These are phyloP conservation scores for Calyptommatus sinebrachiatus DNA, from an alignment of 2,113 vertebrate species.

Conservation along the genomic window DNA sequence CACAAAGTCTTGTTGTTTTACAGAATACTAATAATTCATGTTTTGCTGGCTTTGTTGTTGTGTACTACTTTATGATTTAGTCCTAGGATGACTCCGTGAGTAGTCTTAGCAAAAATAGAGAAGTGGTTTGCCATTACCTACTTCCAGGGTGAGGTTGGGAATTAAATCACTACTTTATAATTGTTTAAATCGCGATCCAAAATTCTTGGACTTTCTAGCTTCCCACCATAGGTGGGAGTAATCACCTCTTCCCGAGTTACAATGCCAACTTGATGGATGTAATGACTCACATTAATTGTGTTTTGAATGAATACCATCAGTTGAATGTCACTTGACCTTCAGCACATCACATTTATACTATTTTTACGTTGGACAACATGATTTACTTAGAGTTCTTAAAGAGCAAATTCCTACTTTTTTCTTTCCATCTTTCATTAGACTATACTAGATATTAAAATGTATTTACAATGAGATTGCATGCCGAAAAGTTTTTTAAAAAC, in stretches of 20 bases:
- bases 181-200: too few relatives aligned
- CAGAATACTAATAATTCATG: conserved; percentile 3
- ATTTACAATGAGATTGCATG: neutral
- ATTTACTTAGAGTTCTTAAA: neutral
- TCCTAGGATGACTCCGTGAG: too few relatives aligned
- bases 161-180: too few relatives aligned
- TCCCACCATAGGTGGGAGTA: too few relatives aligned
- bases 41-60: neutral
- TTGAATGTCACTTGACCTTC: neutral
- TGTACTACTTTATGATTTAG: too few relatives aligned
- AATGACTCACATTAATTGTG: too few relatives aligned
- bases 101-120: too few relatives aligned
- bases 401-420: neutral
- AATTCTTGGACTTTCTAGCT: too few relatives aligned
- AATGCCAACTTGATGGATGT: too few relatives aligned
- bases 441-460: neutral
- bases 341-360: neutral
- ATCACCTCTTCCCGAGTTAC: too few relatives aligned
- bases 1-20: neutral
- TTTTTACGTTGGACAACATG: neutral
- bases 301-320: neutral
- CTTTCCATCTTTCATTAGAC: neutral
- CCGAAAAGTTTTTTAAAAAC: neutral
- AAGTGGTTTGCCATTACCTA: too few relatives aligned
- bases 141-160: too few relatives aligned